Percentiles rank a stretch among this genome's conserved stretches.
These are phyloP conservation scores for Drosophila eohydei DNA, from an alignment of 2,888 invertebrate species.

Conservation along the genomic window DNA sequence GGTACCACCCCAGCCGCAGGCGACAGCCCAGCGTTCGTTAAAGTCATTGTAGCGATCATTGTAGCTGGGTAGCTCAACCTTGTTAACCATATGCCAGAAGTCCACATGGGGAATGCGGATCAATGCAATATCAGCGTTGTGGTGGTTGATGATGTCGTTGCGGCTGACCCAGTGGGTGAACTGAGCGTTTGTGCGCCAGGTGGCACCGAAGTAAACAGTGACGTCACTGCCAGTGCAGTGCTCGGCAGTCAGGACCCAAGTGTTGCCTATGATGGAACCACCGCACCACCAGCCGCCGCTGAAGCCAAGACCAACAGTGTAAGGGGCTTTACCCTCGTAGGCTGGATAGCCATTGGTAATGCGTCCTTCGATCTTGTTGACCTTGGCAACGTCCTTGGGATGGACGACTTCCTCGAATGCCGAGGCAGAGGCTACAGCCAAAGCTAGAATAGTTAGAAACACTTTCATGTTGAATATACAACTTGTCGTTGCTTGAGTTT, in stretches of 20 bases:
- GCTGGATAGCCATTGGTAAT: no score
- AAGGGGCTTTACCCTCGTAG: no score
- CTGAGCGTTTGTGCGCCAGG: conserved; percentile 60
- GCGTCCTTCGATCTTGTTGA: conserved; percentile 27
- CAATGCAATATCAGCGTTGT: conserved; percentile 58
- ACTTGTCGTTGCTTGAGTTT: conserved; percentile 12
- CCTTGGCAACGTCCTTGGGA: conserved; percentile 53
- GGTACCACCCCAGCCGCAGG: conserved; percentile 74
- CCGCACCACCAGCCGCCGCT: conserved; percentile 69
- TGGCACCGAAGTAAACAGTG: conserved; percentile 63
- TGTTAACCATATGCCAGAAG: conserved; percentile 48
- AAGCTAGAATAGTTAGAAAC: conserved; percentile 49
- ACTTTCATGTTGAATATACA: conserved; percentile 51
- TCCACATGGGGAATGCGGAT: conserved; percentile 65
- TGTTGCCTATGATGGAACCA: conserved; percentile 73
- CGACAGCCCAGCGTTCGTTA: conserved; percentile 49
- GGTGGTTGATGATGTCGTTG: conserved; percentile 56
- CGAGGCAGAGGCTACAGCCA: conserved; percentile 49
- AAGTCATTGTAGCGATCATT: conserved; percentile 51
- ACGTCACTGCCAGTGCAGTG: conserved; percentile 72
- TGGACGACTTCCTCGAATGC: conserved; percentile 35
- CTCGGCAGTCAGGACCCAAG: conserved; percentile 77
- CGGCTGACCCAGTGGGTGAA: conserved; percentile 61
- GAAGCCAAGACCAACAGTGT: conserved; percentile 69
- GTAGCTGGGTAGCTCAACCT: conserved; percentile 52